Conservation (phyloP, 2,797 vertebrate genomes). For the Cebuella pygmaea region DNA sequence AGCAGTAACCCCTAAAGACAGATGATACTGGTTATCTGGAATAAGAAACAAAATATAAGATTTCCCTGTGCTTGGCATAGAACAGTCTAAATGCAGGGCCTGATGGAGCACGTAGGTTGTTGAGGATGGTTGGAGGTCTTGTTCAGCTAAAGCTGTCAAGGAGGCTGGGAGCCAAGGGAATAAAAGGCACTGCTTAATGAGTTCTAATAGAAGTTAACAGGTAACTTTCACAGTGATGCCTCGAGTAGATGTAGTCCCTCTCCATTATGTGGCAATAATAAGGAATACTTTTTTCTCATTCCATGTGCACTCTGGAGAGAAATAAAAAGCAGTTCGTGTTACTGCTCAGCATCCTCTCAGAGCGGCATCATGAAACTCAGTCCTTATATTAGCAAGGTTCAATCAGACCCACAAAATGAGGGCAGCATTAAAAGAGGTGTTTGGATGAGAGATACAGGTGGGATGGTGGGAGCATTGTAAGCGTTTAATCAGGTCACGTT, state of each 20-base stretch:
- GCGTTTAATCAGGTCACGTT: slow-evolving; percentile 76
- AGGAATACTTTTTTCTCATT: slow-evolving; percentile 1
- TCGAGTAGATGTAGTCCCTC: slow-evolving; percentile 68
- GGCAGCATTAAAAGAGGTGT: neutral
- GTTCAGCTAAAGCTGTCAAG: slow-evolving; percentile 1
- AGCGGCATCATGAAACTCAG: slow-evolving; percentile 68
- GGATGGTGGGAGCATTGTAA: neutral
- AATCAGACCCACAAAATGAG: neutral
- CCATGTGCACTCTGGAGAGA: slow-evolving; percentile 60
- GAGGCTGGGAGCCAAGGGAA: neutral
- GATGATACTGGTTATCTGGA: neutral
- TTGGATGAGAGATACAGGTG: neutral
- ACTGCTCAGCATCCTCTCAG: slow-evolving; percentile 53
- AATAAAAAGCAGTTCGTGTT: slow-evolving; percentile 18
- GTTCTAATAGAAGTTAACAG: slow-evolving; percentile 73
- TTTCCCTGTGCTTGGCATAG: neutral
- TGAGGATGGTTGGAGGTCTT: neutral
- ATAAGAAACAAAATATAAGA: slow-evolving; percentile 41
- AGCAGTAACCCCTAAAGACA: slow-evolving; percentile 45
- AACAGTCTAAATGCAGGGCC: neutral
- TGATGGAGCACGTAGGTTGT: neutral
- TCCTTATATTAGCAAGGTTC: neutral
- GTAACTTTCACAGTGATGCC: slow-evolving; percentile 62
- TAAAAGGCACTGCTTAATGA: neutral
- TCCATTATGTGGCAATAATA: slow-evolving; percentile 50